Evolutionary conservation across 2,888 invertebrate genomes (phyloP), one percentile per base, ranked within the genome.

Genomic region (Drosophila longiperda): DNA sequence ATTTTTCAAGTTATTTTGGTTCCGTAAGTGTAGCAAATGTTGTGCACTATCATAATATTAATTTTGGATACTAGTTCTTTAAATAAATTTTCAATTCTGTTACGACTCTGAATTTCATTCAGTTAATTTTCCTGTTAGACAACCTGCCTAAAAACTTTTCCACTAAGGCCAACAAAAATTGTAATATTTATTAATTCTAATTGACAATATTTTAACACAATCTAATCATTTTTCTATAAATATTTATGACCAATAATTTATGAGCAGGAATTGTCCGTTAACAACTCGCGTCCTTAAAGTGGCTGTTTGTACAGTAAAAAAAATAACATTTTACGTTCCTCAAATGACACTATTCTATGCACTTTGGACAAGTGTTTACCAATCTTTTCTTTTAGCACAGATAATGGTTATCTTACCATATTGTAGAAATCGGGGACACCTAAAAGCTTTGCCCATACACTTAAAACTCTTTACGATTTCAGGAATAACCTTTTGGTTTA

Each of bases 401-500:
- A 33, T 33, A 48, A 45, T 12, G 29, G 34, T 23, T 17, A 23
- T 34, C 34, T 33, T 7, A 33, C 7, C 49, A 50, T 68, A 42
- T 70, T 70, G 59, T 49, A 40, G 15, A 57, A 62, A 36, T 63
- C 20, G 23, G 40, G 59, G 45, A 57, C 65, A 62, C 52, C 57
- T 67, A 57, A 72, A 72, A 68, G 59, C 61, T 79, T 72, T 72
- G 75, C 59, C 60, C 29, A 52, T 23, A 53, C 71, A 71, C 76
- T 72, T 50, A 72, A 78, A 48, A 34, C 26, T 29, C 60, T 79
- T 75, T 63, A 75, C 57, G 59, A 66, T 66, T 36, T 48, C 17
- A 12, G 48, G 11, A 48, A 38, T 32, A n/a, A 32, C n/a, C 12
- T 34, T 55, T 55, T 50, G 34, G 34, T 42, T 60, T 62, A 40